These are phyloP conservation scores for Cephus cinctus DNA, from an alignment of 1,140 invertebrate species.

Conservation along the genomic window DNA sequence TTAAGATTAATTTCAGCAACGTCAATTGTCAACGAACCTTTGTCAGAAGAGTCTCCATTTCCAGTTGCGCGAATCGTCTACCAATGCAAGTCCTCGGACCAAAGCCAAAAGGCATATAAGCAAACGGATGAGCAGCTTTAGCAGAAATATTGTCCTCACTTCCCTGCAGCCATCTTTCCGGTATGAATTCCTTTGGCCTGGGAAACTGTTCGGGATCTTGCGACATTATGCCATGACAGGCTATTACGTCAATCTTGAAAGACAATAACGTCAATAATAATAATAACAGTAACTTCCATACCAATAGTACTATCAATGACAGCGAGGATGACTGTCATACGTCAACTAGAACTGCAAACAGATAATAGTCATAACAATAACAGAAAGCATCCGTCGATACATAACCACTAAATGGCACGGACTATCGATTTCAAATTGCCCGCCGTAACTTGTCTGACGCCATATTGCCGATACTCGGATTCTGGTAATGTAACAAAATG, in stretches of 20 bases:
- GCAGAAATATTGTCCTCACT: slow-evolving; percentile 32
- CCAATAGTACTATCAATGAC: no score
- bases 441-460: no score
- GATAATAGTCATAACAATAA: no score
- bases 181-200: slow-evolving; percentile 45
- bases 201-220: slow-evolving; percentile 49
- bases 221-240: slow-evolving; percentile 50
- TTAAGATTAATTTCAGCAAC: background rate
- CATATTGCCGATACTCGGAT: no score
- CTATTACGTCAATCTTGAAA: slow-evolving; percentile 51
- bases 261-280: slow-evolving; percentile 10
- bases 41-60: slow-evolving; percentile 48
- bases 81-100: slow-evolving; percentile 57
- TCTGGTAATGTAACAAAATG: no score
- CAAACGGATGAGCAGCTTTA: slow-evolving; percentile 58
- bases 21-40: slow-evolving; percentile 30
- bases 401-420: no score
- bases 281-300: no score
- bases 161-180: slow-evolving; percentile 56
- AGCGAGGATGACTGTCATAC: no score
- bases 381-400: no score
- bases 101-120: slow-evolving; percentile 67
- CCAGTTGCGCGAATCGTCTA: slow-evolving; percentile 49
- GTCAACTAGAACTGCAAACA: no score
- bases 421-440: no score